A percentile compares a stretch with the other conserved stretches of the same genome.
phyloP scores from a whole-genome alignment of 2,888 invertebrate species.

The Cryptocheilus praepositus region DNA sequence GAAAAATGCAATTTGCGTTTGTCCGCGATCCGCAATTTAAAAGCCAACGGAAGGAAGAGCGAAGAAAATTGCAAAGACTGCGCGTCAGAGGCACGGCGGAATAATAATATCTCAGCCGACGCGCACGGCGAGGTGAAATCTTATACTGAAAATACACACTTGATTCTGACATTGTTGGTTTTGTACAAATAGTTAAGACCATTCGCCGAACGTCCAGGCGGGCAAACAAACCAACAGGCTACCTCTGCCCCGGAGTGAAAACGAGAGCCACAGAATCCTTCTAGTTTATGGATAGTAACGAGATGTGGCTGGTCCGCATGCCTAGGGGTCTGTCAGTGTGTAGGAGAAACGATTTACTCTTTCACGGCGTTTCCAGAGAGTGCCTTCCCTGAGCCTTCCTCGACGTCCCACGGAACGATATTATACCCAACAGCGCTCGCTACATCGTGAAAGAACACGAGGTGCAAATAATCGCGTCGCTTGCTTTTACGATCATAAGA shows the following conservation, averaged over 20 bases:
- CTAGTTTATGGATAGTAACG: constrained; percentile 47
- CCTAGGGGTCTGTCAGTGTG: constrained; percentile 24
- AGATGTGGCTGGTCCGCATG: constrained; percentile 35
- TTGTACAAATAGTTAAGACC: neutral
- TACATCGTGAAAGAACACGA: constrained; percentile 37
- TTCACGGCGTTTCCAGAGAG: constrained; percentile 37
- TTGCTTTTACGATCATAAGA: constrained; percentile 21
- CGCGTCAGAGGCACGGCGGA: too few relatives aligned
- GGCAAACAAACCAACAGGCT: neutral
- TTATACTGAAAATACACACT: too few relatives aligned
- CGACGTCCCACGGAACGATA: constrained; percentile 34
- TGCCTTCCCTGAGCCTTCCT: constrained; percentile 15
- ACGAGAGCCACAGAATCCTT: constrained; percentile 27
- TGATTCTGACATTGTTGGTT: too few relatives aligned
- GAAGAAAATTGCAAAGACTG: too few relatives aligned
- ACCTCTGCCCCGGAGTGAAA: constrained; percentile 12
- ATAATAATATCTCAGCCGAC: too few relatives aligned
- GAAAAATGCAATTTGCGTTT: too few relatives aligned
- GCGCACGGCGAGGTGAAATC: too few relatives aligned
- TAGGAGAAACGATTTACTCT: constrained; percentile 49
- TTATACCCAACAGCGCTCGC: constrained; percentile 44
- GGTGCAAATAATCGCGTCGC: constrained; percentile 32
- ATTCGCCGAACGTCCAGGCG: neutral
- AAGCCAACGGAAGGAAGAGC: too few relatives aligned
- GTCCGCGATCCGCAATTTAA: too few relatives aligned